Evolutionary conservation across 2,113 vertebrate species (phyloP).

Genomic region (Echinops telfairi): DNA sequence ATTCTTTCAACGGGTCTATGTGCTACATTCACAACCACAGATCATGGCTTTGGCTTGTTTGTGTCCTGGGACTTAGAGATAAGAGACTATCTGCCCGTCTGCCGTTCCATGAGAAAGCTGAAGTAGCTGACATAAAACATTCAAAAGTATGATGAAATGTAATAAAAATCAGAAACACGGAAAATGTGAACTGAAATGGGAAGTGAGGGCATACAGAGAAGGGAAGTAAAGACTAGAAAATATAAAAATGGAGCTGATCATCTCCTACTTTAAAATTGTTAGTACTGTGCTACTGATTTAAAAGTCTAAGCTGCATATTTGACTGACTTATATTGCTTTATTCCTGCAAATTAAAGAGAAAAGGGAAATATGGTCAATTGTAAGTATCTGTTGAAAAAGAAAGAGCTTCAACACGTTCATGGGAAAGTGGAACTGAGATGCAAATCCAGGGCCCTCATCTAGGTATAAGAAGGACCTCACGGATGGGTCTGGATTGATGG

Average conservation of each 20-base stretch:
- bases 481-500: too few relatives aligned
- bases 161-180: neutral
- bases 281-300: neutral
- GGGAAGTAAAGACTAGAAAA: neutral
- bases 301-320: neutral
- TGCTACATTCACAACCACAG: neutral
- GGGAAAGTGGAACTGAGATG: too few relatives aligned
- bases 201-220: conserved; percentile 3
- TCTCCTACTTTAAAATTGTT: neutral
- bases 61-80: neutral
- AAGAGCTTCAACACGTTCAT: too few relatives aligned
- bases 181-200: conserved; percentile 23
- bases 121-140: conserved; percentile 46
- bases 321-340: neutral
- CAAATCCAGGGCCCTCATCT: too few relatives aligned
- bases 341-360: neutral
- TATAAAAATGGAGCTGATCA: neutral
- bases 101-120: neutral
- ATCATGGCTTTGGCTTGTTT: neutral
- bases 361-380: neutral
- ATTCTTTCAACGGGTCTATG: neutral
- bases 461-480: too few relatives aligned
- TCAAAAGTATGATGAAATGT: conserved; percentile 13
- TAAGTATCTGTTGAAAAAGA: conserved; percentile 1
- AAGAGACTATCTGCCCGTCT: neutral